Percentiles rank a stretch among this genome's conserved stretches.
phyloP scores from a whole-genome alignment of 2,113 vertebrate species.

The Glareola pratincola region DNA sequence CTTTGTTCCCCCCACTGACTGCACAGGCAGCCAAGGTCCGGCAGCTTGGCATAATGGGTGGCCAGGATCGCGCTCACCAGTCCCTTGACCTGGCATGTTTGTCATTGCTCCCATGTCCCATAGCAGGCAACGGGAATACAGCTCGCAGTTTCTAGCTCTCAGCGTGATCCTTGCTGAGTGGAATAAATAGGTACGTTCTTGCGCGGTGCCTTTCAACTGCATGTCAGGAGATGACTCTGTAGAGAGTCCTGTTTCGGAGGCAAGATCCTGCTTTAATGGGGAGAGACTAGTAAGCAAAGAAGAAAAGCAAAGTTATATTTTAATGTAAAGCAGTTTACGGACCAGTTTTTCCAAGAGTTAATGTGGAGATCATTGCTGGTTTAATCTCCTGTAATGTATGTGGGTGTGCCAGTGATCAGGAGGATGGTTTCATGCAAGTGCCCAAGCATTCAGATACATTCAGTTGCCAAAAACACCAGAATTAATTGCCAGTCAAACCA shows the following conservation, averaged over 20 bases:
- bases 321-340: background rate
- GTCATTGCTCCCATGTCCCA: background rate
- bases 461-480: background rate
- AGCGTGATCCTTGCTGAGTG: background rate
- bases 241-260: background rate
- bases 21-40: background rate
- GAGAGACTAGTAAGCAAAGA: background rate
- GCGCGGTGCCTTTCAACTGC: background rate
- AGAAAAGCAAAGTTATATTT: background rate
- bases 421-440: background rate
- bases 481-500: background rate
- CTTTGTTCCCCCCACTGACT: background rate
- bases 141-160: background rate
- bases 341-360: background rate
- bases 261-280: background rate
- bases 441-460: background rate
- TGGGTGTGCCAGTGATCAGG: background rate
- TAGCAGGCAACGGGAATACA: background rate
- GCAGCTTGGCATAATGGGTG: background rate
- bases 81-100: background rate
- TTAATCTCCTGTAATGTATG: background rate
- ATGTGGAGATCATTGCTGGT: background rate
- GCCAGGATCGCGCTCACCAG: background rate
- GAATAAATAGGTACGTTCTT: background rate
- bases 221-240: background rate